Evolutionary conservation across 2,113 vertebrate species (phyloP).

Genomic region (Brevimyrus niger): DNA sequence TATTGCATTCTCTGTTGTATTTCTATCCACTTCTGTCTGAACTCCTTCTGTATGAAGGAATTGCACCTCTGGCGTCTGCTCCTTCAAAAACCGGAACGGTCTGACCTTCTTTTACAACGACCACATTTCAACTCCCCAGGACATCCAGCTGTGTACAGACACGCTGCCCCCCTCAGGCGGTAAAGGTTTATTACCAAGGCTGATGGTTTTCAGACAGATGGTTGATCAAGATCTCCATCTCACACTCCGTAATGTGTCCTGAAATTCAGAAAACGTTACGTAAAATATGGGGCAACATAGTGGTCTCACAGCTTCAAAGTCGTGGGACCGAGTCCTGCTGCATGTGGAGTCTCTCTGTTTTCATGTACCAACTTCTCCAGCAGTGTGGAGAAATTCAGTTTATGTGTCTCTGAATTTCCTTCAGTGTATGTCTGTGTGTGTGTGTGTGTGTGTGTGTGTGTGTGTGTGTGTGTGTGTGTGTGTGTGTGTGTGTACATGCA

Average conservation of each 20-base stretch:
- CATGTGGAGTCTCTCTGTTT: background rate
- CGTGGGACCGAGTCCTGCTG: background rate
- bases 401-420: background rate
- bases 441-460: background rate
- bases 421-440: background rate
- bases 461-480: background rate
- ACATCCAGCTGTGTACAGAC: conserved; percentile 9
- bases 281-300: background rate
- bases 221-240: background rate
- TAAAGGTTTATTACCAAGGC: background rate
- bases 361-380: background rate
- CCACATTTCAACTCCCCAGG: background rate
- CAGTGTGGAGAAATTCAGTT: background rate
- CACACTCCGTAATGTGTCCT: background rate
- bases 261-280: background rate
- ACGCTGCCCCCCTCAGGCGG: background rate
- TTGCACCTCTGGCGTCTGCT: background rate
- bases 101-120: conserved; percentile 5
- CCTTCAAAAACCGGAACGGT: background rate
- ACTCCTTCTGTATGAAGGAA: background rate
- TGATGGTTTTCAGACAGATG: background rate
- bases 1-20: background rate
- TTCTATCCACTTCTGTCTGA: conserved; percentile 7
- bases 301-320: background rate
- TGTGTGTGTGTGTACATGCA: background rate